A percentile compares a stretch with the other conserved stretches of the same genome.
These are phyloP conservation scores for Lithodes maja DNA, from an alignment of 2,888 invertebrate species.

Conservation along the genomic window DNA sequence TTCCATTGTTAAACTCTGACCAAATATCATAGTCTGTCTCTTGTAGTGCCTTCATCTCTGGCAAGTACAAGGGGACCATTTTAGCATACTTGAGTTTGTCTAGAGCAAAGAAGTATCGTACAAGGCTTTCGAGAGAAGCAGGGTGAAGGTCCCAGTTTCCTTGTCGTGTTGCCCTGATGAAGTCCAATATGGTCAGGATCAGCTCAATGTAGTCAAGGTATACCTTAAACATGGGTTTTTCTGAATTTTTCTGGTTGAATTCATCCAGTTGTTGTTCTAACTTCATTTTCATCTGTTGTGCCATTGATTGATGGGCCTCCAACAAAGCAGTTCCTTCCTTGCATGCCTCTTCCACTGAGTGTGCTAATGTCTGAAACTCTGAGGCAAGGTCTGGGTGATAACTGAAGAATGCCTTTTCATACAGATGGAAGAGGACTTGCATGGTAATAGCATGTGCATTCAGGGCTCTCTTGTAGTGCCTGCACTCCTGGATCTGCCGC, in stretches of 20 bases:
- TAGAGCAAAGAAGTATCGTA: constrained; percentile 1
- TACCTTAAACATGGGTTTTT: not conserved
- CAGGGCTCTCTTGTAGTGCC: constrained; percentile 19
- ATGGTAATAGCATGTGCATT: constrained; percentile 14
- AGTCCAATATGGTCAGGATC: constrained; percentile 2
- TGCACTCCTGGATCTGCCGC: constrained; percentile 11
- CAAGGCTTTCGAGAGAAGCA: not conserved
- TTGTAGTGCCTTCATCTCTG: constrained; percentile 19
- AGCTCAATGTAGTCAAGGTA: not conserved
- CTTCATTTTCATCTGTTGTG: not conserved
- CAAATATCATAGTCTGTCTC: constrained; percentile 22
- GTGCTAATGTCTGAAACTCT: constrained; percentile 1
- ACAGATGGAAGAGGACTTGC: constrained; percentile 10
- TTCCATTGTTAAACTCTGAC: not conserved
- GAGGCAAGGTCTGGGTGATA: constrained; percentile 9
- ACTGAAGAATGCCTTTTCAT: not conserved
- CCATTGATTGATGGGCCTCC: constrained; percentile 2
- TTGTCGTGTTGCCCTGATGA: constrained; percentile 11
- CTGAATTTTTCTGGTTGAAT: not conserved
- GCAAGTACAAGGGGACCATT: constrained; percentile 15
- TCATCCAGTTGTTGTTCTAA: not conserved
- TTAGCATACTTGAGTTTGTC: constrained; percentile 3
- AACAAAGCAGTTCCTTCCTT: not conserved
- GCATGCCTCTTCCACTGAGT: not conserved
- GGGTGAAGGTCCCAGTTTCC: constrained; percentile 3